A percentile compares a stretch with the other conserved stretches of the same genome.
Conservation (phyloP, 2,797 vertebrate genomes). For the Hippoglossus hippoglossus region DNA sequence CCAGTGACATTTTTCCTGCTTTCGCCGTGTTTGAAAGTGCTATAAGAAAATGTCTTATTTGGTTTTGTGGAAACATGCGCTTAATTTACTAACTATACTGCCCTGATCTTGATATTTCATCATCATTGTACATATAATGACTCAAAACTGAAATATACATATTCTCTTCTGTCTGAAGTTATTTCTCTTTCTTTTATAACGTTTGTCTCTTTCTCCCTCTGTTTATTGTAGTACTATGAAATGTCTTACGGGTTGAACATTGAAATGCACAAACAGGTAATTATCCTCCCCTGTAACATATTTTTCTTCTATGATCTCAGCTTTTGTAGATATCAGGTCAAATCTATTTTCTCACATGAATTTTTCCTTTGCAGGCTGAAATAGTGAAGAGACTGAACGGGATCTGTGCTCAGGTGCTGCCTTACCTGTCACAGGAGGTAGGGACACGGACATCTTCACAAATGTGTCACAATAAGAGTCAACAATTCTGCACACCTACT, state of each 20-base stretch:
- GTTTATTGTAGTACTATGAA: slow-evolving; percentile 91
- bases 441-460: neutral
- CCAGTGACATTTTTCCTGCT: too few species aligned
- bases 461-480: neutral
- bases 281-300: neutral
- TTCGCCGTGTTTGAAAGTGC: neutral
- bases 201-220: slow-evolving; percentile 14
- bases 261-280: slow-evolving; percentile 99
- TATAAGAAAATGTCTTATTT: neutral
- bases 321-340: neutral
- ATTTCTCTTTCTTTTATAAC: neutral
- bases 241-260: slow-evolving; percentile 99
- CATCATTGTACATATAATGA: too few species aligned
- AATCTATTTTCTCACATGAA: neutral
- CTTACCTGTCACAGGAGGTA: slow-evolving; percentile 99
- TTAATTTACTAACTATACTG: too few species aligned
- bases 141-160: too few species aligned
- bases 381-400: slow-evolving; percentile 99
- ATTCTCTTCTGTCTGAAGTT: neutral
- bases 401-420: slow-evolving; percentile 98
- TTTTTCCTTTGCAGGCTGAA: slow-evolving; percentile 87
- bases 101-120: too few species aligned
- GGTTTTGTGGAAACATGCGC: neutral
- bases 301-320: too few species aligned
- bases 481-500: neutral